These are phyloP conservation scores for Conops quadrifasciatus DNA, from an alignment of 2,888 invertebrate genomes.

Conservation along the genomic window DNA sequence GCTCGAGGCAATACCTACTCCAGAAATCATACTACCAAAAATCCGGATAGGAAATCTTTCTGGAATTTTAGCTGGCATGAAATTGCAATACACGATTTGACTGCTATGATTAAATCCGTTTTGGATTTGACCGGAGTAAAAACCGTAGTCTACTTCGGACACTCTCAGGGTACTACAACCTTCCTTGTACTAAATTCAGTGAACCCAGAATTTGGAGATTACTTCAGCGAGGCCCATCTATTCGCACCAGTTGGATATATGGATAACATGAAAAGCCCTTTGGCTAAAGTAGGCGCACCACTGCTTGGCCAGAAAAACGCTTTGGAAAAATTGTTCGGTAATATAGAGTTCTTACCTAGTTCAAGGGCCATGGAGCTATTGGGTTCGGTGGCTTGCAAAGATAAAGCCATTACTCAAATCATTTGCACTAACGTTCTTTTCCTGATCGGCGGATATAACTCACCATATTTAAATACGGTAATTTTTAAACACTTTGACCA, in stretches of 20 bases:
- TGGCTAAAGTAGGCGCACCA: constrained; percentile 71
- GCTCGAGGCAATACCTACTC: constrained; percentile 77
- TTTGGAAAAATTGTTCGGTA: constrained; percentile 49
- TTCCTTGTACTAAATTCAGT: constrained; percentile 69
- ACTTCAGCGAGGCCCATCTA: constrained; percentile 56
- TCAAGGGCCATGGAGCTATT: constrained; percentile 49
- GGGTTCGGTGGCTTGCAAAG: constrained; percentile 64
- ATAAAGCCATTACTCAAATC: constrained; percentile 33
- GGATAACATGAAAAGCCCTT: constrained; percentile 60
- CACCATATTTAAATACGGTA: constrained; percentile 39
- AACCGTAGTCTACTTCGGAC: constrained; percentile 76
- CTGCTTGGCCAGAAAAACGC: constrained; percentile 53
- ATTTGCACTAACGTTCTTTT: constrained; percentile 42
- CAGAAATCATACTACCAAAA: constrained; percentile 65
- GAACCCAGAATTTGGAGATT: constrained; percentile 47
- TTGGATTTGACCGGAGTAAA: constrained; percentile 49
- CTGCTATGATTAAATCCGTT: constrained; percentile 81
- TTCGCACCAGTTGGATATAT: constrained; percentile 68
- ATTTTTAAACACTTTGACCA: neutral
- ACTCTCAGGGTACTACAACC: constrained; percentile 89
- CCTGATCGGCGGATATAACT: constrained; percentile 41
- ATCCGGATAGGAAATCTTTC: constrained; percentile 53
- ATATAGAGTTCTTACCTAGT: constrained; percentile 52
- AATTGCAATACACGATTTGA: constrained; percentile 85
- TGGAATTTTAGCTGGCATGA: constrained; percentile 81